These are phyloP conservation scores for Drosophila peninsularis DNA, from an alignment of 2,888 invertebrate species.

Conservation along the genomic window DNA sequence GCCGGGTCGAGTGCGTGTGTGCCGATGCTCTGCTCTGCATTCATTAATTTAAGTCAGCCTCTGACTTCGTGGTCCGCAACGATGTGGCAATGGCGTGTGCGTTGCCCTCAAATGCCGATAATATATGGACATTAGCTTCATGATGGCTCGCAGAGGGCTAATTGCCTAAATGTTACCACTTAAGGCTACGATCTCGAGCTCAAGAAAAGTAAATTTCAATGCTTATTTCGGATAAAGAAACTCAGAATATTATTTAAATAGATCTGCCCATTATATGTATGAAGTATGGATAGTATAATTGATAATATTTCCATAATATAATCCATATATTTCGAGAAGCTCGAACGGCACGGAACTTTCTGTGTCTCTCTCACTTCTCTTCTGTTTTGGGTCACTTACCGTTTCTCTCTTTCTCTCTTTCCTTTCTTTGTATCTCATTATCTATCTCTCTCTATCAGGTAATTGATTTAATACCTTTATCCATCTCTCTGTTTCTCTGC, in stretches of 20 bases:
- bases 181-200: background rate
- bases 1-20: constrained; percentile 6
- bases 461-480: too few species aligned
- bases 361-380: too few species aligned
- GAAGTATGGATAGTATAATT: background rate
- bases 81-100: constrained; percentile 69
- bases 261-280: background rate
- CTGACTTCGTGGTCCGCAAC: constrained; percentile 26
- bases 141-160: constrained; percentile 34
- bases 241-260: too few species aligned
- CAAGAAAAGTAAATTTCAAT: background rate
- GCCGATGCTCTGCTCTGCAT: constrained; percentile 33
- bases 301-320: background rate
- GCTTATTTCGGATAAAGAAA: too few species aligned
- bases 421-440: too few species aligned
- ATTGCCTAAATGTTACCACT: constrained; percentile 14
- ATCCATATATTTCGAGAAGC: background rate
- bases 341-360: too few species aligned
- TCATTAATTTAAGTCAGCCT: constrained; percentile 67
- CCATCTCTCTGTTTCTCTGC: too few species aligned
- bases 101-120: constrained; percentile 33
- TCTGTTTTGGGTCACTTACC: too few species aligned
- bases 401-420: too few species aligned
- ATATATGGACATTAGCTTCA: constrained; percentile 48
- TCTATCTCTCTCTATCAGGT: too few species aligned